phyloP scores from a whole-genome alignment of 2,888 invertebrate species.

The Acrobasis suavella region DNA sequence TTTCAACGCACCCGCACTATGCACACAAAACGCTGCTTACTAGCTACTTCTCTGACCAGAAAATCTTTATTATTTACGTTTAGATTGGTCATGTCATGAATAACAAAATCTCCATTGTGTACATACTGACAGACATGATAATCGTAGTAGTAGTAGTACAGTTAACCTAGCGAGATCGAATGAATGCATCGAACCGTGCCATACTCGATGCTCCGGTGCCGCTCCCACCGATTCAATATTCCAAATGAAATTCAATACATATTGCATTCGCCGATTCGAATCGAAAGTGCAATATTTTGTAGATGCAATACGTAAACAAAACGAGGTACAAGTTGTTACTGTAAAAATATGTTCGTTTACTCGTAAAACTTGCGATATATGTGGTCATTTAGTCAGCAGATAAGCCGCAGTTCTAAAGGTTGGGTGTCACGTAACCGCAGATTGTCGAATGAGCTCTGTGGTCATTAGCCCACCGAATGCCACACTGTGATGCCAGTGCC shows the following conservation, averaged over 20 bases:
- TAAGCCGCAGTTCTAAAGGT: conserved; percentile 1
- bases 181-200: conserved; percentile 34
- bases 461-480: not conserved
- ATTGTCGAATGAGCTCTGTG: not conserved
- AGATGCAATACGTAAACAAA: conserved; percentile 41
- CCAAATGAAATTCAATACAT: conserved; percentile 65
- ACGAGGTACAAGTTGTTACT: conserved; percentile 27
- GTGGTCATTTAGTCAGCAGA: conserved; percentile 29
- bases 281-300: conserved; percentile 51
- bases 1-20: too few species aligned
- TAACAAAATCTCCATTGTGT: not conserved
- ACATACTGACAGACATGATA: conserved; percentile 14
- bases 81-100: too few species aligned
- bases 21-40: too few species aligned
- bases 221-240: conserved; percentile 55
- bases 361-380: conserved; percentile 10
- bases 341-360: not conserved
- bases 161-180: conserved; percentile 31
- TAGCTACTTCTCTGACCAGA: too few species aligned
- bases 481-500: not conserved
- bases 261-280: conserved; percentile 54
- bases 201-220: conserved; percentile 27
- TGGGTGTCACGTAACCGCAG: not conserved
- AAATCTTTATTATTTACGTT: too few species aligned
- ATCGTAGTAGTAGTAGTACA: conserved; percentile 26